Evolutionary conservation across 1,140 invertebrate species (phyloP).

Genomic region (Tetramorium alpestre): DNA sequence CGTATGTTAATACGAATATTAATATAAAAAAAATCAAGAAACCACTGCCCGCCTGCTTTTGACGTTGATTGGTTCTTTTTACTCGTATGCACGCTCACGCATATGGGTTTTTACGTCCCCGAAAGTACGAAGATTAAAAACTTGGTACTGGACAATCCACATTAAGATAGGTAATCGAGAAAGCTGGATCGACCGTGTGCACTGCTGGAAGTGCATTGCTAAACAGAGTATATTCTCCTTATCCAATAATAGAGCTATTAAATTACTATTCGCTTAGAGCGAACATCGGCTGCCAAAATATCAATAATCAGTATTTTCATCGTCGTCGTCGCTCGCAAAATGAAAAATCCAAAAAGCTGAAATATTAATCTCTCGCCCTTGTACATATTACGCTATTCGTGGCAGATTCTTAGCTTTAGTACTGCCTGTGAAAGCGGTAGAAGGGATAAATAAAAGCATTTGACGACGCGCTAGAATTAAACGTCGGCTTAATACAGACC

Average conservation of each 20-base stretch:
- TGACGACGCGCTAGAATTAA: slow-evolving; percentile 44
- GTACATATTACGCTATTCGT: slow-evolving; percentile 54
- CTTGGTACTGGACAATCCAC: slow-evolving; percentile 38
- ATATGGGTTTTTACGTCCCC: slow-evolving; percentile 1
- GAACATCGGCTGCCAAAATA: slow-evolving; percentile 72
- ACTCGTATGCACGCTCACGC: not conserved
- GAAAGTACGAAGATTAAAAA: slow-evolving; percentile 26
- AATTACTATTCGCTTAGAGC: slow-evolving; percentile 62
- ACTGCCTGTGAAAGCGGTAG: slow-evolving; percentile 15
- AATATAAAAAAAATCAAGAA: slow-evolving; percentile 46
- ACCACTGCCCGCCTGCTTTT: slow-evolving; percentile 64
- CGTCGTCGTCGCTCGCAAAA: slow-evolving; percentile 37
- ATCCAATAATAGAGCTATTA: slow-evolving; percentile 37
- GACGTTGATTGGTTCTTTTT: slow-evolving; percentile 6
- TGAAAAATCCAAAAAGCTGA: slow-evolving; percentile 21
- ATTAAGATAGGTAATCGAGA: not conserved
- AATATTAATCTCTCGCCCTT: slow-evolving; percentile 49
- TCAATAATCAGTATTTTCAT: slow-evolving; percentile 71
- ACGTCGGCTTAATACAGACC: slow-evolving; percentile 66
- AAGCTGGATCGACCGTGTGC: slow-evolving; percentile 9
- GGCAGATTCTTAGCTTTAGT: slow-evolving; percentile 35
- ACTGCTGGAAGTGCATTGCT: not conserved
- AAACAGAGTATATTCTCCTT: slow-evolving; percentile 14
- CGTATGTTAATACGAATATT: slow-evolving; percentile 3
- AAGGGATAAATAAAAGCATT: not conserved